Evolutionary conservation across 1,140 invertebrate species (phyloP).

Genomic region (Drosophila pectinifera): DNA sequence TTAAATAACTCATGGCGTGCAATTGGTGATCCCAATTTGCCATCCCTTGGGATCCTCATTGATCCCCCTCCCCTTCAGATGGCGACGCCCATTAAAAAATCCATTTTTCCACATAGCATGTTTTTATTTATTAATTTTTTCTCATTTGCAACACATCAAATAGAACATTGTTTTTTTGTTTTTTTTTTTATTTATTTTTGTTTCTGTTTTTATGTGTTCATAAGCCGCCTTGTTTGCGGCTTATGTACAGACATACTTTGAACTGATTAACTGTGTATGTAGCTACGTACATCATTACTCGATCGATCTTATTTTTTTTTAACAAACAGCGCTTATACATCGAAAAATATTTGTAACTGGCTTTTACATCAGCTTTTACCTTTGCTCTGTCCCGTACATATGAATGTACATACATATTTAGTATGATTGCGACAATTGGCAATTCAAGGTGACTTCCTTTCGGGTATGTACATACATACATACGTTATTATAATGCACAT

Average conservation of each 20-base stretch:
- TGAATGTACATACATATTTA: slow-evolving; percentile 3
- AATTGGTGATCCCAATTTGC: too few species aligned
- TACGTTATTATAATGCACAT: slow-evolving; percentile 14
- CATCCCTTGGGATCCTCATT: too few species aligned
- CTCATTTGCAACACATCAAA: slow-evolving; percentile 78
- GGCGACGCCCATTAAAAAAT: background rate
- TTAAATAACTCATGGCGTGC: too few species aligned
- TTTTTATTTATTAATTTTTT: slow-evolving; percentile 59
- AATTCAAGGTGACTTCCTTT: slow-evolving; percentile 12
- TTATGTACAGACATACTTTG: slow-evolving; percentile 9
- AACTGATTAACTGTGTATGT: slow-evolving; percentile 44
- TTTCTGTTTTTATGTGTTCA: slow-evolving; percentile 36
- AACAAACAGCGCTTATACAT: slow-evolving; percentile 76
- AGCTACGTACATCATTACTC: slow-evolving; percentile 25
- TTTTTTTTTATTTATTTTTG: slow-evolving; percentile 35
- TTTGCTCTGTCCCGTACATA: slow-evolving; percentile 2
- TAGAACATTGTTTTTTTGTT: slow-evolving; percentile 64
- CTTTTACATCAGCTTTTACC: slow-evolving; percentile 21
- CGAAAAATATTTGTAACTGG: slow-evolving; percentile 73
- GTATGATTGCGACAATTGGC: slow-evolving; percentile 6
- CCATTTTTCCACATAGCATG: slow-evolving; percentile 51
- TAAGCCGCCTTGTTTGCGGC: slow-evolving; percentile 29
- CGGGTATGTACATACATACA: slow-evolving; percentile 5
- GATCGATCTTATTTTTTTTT: slow-evolving; percentile 27
- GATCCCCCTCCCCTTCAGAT: too few species aligned